Base-by-base conservation (phyloP, 2,797 vertebrate species). In the Ptychadena robeensis region DNA sequence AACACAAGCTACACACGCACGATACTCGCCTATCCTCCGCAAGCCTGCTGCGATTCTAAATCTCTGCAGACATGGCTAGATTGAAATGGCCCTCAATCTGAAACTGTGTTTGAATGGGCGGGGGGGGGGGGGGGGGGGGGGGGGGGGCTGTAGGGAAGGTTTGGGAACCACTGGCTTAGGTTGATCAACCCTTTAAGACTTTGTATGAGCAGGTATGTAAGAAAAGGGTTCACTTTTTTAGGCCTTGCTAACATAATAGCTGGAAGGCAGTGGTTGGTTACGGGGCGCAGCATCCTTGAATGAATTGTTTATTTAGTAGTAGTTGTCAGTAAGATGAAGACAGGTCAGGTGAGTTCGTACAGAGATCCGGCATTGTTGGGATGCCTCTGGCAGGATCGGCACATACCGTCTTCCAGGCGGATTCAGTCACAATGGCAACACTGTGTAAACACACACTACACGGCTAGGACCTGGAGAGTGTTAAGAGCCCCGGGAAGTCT, bases 351-450 rank as follows among this genome's bases (percentile, higher is more conserved):
- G 61, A 81, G 79, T 65, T 72, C 59, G 15, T 9, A 61, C 27
- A 18, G 69, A 31, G 27, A n/a, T 22, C 35, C 44, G 4, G 77
- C 66, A 70, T 69, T 38, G 66, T 15, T 70, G 15, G 4, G 66
- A 79, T 79, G 76, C 65, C 76, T 53, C 15, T 32, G 31, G 12
- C 64, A 34, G 35, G 65, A 57, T 48, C 6, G 12, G 25, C 10
- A 38, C 18, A 38, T 25, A 44, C 30, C 44, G 28, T 69, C 65
- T 61, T 63, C 3, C 3, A 22, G 11, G 48, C 34, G 31, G 71
- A 10, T 30, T 74, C 31, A 53, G 72, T 82, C 48, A 53, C 63
- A 75, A 68, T 75, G 35, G 79, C 64, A 82, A 82, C 80, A 35
- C 66, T 38, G 28, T 77, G 57, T 77, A 48, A 57, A 77, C 59